Evolutionary conservation across 2,113 vertebrate genomes (phyloP).

Genomic region (Gallinago undulata): DNA sequence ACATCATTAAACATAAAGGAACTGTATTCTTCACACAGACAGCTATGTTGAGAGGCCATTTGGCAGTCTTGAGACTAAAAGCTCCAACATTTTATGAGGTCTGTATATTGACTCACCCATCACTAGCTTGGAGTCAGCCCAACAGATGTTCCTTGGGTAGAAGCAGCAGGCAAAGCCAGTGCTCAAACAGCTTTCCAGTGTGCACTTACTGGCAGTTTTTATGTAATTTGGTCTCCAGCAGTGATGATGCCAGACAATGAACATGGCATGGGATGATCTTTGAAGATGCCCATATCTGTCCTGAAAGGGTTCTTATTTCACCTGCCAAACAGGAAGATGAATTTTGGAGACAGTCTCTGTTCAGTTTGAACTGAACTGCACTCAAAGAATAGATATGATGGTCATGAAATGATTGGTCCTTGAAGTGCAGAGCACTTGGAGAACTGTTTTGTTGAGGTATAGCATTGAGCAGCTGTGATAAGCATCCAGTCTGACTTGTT

Average conservation of each 20-base stretch:
- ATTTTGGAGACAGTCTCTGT: neutral
- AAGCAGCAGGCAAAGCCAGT: neutral
- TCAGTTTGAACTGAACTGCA: neutral
- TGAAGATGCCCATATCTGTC: neutral
- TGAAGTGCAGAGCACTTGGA: neutral
- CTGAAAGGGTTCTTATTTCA: neutral
- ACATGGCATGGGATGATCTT: neutral
- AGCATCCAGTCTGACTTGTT: neutral
- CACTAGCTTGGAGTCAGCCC: neutral
- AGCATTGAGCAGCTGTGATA: neutral
- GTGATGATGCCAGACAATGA: neutral
- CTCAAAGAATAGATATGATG: rapidly evolving
- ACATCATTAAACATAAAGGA: neutral
- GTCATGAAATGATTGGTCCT: neutral
- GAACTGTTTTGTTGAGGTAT: neutral
- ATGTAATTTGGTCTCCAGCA: neutral
- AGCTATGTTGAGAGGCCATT: neutral
- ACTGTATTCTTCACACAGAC: neutral
- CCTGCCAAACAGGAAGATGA: neutral
- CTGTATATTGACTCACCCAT: neutral
- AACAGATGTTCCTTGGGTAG: neutral
- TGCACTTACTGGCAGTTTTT: neutral
- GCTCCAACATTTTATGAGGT: neutral
- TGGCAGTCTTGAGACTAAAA: neutral
- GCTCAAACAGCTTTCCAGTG: neutral